Evolutionary conservation across 2,888 invertebrate genomes (phyloP), one percentile per base, ranked within the genome.

Genomic region (Phymatocera aterrima): DNA sequence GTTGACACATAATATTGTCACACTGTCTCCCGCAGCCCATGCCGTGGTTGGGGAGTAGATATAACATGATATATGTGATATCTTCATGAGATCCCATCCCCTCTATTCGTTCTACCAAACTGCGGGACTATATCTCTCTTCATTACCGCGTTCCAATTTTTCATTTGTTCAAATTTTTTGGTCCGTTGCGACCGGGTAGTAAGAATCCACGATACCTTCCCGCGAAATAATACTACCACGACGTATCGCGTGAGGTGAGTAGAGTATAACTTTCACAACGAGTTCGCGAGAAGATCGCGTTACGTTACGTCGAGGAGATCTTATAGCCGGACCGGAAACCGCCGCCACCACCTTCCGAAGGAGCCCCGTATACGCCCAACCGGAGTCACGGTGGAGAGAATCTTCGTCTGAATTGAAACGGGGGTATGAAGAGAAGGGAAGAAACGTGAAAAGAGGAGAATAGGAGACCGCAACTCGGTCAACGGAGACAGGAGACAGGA

Each of bases 1-100:
- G 82, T 80, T 81, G 82, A 82, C 82, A 82, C 77, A 80, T 79
- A 79, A 80, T 82, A 82, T 81, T 80, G 81, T 80, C 78, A 79
- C 61, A 21, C 18, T 24, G 54, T 57, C 46, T 12, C 46, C 15
- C 51, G 51, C n/a, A n/a, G n/a, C n/a, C n/a, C n/a, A 2, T 51
- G 31, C 6, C 61, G n/a, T 37, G 61, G 6, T 34, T 3, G 18
- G 1, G 37, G 37, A 12, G n/a, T n/a, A n/a, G n/a, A n/a, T n/a
- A n/a, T n/a, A n/a, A n/a, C n/a, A n/a, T n/a, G n/a, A n/a, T n/a
- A n/a, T n/a, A 40, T 4, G 40, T 40, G 40, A 40, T 12, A 28
- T 57, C 57, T 57, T 57, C 28, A 57, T 57, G 24, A 57, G 28
- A 57, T 28, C 1, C 8, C 2, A 8, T 21, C 28, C 15, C 8